Conservation (phyloP, 1,140 invertebrate species). For the Drosophila miranda region DNA sequence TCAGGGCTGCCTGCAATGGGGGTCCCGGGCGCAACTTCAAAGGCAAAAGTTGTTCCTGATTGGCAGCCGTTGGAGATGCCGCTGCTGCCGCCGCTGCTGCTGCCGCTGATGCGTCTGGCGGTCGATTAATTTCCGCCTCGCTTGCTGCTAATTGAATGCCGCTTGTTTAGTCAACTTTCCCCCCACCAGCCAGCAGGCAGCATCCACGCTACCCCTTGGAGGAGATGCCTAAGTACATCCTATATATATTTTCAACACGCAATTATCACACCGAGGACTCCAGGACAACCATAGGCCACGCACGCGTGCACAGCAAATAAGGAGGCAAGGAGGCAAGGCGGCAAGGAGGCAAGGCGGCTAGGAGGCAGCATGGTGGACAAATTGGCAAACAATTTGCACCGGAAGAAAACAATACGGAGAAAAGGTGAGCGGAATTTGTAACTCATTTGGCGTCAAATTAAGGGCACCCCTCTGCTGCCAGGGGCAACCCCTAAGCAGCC, state of each 20-base stretch:
- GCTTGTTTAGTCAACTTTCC: conserved; percentile 45
- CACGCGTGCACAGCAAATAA: conserved; percentile 51
- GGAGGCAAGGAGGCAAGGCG: no score
- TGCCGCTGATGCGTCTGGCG: conserved; percentile 31
- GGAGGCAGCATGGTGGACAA: conserved; percentile 22
- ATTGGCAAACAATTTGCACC: conserved; percentile 60
- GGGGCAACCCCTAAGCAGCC: conserved; percentile 29
- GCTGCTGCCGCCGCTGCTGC: no score
- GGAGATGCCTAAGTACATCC: background rate
- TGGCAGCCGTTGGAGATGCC: conserved; percentile 49
- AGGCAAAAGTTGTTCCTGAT: conserved; percentile 68
- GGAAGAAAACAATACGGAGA: conserved; percentile 21
- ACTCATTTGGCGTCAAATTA: conserved; percentile 67
- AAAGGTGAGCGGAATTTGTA: conserved; percentile 62
- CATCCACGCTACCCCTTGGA: background rate
- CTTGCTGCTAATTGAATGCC: conserved; percentile 60
- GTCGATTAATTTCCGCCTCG: conserved; percentile 65
- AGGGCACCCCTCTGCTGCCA: conserved; percentile 25
- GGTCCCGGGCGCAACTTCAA: conserved; percentile 54
- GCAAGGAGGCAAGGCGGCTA: conserved; percentile 2
- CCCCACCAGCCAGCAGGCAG: no score
- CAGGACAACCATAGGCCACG: conserved; percentile 41
- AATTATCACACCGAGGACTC: conserved; percentile 47
- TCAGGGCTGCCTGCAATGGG: conserved; percentile 25
- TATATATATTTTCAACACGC: conserved; percentile 44